These are phyloP conservation scores for Adelognathus sp. DNA, from an alignment of 2,888 invertebrate genomes.

Conservation along the genomic window DNA sequence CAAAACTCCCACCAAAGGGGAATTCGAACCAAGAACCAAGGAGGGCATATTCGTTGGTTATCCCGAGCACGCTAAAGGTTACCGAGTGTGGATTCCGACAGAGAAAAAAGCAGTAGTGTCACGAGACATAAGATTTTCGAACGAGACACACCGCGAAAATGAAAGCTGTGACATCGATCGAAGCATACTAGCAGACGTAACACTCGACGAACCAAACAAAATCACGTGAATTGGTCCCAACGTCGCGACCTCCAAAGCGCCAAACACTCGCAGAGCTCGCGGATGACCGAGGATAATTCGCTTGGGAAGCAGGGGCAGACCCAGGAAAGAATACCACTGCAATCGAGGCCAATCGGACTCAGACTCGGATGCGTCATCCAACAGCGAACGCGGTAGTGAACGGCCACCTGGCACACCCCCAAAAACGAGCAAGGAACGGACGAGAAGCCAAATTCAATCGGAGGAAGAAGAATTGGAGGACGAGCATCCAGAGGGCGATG, in stretches of 20 bases:
- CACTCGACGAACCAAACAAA: not conserved
- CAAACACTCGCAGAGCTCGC: conserved; percentile 3
- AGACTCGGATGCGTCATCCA: not conserved
- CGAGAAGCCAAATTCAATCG: not conserved
- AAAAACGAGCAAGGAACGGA: not conserved
- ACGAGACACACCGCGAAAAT: no score
- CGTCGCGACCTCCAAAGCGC: not conserved
- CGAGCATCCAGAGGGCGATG: not conserved
- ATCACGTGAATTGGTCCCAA: not conserved
- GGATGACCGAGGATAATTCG: conserved; percentile 35
- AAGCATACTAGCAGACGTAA: not conserved
- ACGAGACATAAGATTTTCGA: no score
- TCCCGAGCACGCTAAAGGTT: not conserved
- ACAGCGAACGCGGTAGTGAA: not conserved
- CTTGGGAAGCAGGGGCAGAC: conserved; percentile 46
- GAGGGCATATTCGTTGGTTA: conserved; percentile 36
- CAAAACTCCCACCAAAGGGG: conserved; percentile 23
- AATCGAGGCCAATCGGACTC: not conserved
- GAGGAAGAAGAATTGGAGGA: not conserved
- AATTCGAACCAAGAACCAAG: conserved; percentile 25
- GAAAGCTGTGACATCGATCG: no score
- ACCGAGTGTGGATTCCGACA: conserved; percentile 14
- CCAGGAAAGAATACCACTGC: conserved; percentile 24
- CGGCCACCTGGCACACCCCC: not conserved
- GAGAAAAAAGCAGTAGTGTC: no score